A percentile compares a stretch with the other conserved stretches of the same genome.
These are phyloP conservation scores for Papilio elwesi DNA, from an alignment of 2,888 invertebrate species.

Conservation along the genomic window DNA sequence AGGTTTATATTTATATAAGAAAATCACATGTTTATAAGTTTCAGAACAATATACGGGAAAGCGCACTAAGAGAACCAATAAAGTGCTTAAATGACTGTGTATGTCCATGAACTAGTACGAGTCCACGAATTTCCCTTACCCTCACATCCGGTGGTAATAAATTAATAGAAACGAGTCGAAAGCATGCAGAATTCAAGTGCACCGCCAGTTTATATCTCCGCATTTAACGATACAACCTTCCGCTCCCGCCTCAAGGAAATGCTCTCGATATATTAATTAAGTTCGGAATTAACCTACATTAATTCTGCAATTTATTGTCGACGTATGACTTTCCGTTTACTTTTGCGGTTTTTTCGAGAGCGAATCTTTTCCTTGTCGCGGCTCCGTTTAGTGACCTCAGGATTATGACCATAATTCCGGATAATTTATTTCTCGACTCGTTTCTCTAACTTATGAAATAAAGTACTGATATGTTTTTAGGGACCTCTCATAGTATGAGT, in stretches of 20 bases:
- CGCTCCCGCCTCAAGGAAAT: constrained; percentile 38
- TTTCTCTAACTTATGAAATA: not conserved
- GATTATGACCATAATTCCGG: constrained; percentile 7
- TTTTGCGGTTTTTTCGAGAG: constrained; percentile 27
- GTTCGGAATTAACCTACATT: constrained; percentile 40
- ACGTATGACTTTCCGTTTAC: constrained; percentile 28
- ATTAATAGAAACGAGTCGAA: constrained; percentile 26
- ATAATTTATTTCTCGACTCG: not conserved
- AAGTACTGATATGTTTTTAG: not conserved
- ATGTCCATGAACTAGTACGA: not conserved
- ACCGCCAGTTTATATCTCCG: constrained; percentile 17
- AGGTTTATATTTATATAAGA: not conserved
- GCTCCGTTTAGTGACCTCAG: constrained; percentile 12
- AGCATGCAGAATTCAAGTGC: constrained; percentile 24
- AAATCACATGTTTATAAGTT: not conserved
- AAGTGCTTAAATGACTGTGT: not conserved
- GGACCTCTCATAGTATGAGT: not conserved
- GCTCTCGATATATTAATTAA: constrained; percentile 40
- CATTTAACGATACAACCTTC: constrained; percentile 37
- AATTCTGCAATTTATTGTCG: constrained; percentile 38
- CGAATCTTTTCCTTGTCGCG: constrained; percentile 29
- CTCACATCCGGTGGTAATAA: constrained; percentile 18
- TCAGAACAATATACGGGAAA: not conserved
- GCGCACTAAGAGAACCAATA: not conserved
- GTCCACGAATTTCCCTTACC: constrained; percentile 18